phyloP scores from a whole-genome alignment of 2,113 vertebrate genomes.

The Andinoacara biseriatus region DNA sequence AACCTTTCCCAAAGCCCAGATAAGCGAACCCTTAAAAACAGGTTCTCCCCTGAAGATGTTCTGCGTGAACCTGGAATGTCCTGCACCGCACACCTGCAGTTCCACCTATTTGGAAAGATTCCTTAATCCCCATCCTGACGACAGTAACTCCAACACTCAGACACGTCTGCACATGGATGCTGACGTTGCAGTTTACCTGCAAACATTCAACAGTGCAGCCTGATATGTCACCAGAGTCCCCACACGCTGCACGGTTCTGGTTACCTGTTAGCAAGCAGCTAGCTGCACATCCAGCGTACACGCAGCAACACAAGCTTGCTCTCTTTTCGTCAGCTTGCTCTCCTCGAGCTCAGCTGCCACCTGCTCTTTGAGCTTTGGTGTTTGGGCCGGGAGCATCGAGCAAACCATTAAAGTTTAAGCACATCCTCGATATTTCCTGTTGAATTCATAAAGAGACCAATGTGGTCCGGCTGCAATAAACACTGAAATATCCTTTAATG shows the following conservation, averaged over 20 bases:
- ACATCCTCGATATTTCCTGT: not conserved
- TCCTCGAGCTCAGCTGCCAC: not conserved
- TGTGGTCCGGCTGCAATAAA: not conserved
- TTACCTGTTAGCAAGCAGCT: not conserved
- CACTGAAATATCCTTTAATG: not conserved
- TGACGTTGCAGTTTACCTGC: not conserved
- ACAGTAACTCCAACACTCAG: not conserved
- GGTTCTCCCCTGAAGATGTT: not conserved
- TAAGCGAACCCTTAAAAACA: rapidly evolving
- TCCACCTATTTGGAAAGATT: not conserved
- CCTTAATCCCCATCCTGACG: not conserved
- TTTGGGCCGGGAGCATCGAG: rapidly evolving
- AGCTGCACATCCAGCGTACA: not conserved
- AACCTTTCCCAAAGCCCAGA: not conserved
- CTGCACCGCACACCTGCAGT: rapidly evolving
- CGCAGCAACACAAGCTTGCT: rapidly evolving
- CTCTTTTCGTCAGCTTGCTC: too few species aligned
- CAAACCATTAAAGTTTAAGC: not conserved
- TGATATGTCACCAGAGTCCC: not conserved
- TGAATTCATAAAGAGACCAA: not conserved
- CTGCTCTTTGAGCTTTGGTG: not conserved
- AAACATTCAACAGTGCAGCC: too few species aligned
- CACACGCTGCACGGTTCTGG: not conserved
- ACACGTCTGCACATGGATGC: not conserved
- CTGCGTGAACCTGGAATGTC: not conserved